Conservation (phyloP, 2,113 vertebrate genomes). For the Marmota flaviventris region DNA sequence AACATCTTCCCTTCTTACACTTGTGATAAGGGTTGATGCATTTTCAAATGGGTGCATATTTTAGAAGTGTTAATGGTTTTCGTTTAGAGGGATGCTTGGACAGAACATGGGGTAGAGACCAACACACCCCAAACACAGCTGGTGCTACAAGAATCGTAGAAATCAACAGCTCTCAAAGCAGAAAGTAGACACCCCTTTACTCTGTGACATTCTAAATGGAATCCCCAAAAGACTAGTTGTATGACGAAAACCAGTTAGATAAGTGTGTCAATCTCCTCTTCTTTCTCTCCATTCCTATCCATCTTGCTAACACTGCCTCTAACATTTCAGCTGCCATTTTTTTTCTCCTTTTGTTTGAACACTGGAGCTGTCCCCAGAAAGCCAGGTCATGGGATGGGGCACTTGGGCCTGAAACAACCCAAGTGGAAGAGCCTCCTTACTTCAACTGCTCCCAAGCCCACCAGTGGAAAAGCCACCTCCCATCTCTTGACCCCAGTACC, state of each 20-base stretch:
- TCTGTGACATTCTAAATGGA: not conserved
- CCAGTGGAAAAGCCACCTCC: not conserved
- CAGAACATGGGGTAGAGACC: not conserved
- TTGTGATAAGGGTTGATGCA: not conserved
- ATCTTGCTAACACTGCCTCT: not conserved
- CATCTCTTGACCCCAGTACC: constrained; percentile 85
- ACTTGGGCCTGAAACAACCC: not conserved
- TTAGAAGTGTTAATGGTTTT: not conserved
- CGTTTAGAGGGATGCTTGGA: not conserved
- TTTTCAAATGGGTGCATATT: not conserved
- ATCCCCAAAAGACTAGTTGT: not conserved
- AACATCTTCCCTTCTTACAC: not conserved
- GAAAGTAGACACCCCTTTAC: not conserved
- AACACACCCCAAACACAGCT: not conserved
- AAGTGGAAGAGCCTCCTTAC: not conserved
- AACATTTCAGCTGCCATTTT: not conserved
- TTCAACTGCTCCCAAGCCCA: not conserved
- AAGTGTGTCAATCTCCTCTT: not conserved
- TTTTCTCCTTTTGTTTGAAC: not conserved
- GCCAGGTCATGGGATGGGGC: not conserved
- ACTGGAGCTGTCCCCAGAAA: not conserved
- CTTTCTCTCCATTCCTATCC: not conserved
- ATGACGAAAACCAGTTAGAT: not conserved
- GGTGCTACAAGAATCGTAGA: not conserved
- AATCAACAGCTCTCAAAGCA: not conserved